Evolutionary conservation across 2,113 vertebrate species (phyloP).

Genomic region (Ptilorrhoa leucosticta): DNA sequence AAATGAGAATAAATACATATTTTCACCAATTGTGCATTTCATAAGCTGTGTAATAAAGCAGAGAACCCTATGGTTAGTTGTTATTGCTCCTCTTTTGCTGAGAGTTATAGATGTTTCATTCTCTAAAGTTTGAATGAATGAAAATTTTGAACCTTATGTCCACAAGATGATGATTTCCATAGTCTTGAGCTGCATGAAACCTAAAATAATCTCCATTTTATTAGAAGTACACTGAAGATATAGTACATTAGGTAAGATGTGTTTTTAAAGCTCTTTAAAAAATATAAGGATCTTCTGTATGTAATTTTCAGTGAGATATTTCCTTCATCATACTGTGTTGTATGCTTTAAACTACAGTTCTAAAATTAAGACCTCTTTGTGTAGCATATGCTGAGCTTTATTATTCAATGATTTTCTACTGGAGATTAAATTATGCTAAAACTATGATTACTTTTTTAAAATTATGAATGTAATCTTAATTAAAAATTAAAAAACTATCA

Average conservation of each 20-base stretch:
- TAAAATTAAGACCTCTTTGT: background rate
- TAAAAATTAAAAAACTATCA: background rate
- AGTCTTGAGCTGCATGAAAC: background rate
- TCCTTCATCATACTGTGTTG: background rate
- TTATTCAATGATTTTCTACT: background rate
- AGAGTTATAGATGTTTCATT: background rate
- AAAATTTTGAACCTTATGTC: background rate
- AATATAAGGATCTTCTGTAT: background rate
- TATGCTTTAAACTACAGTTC: background rate
- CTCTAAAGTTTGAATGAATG: background rate
- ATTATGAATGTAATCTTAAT: background rate
- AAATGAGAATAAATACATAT: background rate
- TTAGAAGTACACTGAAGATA: background rate
- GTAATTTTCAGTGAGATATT: background rate
- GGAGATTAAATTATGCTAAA: background rate
- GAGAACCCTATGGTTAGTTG: background rate
- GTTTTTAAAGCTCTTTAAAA: background rate
- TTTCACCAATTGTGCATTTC: background rate
- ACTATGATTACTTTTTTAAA: background rate
- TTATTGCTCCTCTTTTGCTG: background rate
- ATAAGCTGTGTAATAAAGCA: background rate
- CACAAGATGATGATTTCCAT: background rate
- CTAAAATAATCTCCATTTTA: background rate
- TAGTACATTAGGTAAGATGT: background rate
- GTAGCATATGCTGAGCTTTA: background rate